Evolutionary conservation across 1,140 invertebrate genomes (phyloP), one percentile per base, ranked within the genome.

Genomic region (Tribolium madens): DNA sequence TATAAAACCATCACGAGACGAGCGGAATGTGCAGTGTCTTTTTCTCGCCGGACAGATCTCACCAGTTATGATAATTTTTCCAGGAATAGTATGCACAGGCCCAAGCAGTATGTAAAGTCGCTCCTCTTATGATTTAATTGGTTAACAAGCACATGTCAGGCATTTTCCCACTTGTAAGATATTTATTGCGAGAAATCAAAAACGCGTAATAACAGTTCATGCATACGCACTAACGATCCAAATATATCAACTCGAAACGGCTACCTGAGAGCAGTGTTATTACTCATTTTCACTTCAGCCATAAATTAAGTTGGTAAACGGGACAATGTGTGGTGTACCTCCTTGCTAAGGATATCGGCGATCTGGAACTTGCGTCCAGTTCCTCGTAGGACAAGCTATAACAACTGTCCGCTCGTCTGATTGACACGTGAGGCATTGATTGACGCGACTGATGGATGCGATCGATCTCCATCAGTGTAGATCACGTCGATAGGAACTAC

Each of bases 401-500:
- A 83, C 84, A 82, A 83, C 82, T 85, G 84, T 84, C 81, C 80
- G 48, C 21, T 26, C 21, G 17, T 69, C 79, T 84, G 84, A 84
- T 84, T 83, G 84, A 84, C 83, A 83, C 80, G 83, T 81, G 80
- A 83, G 80, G 78, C 80, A 80, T 78, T 83, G 81, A 84, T 83
- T 84, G 83, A 84, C 83, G 76, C 68, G 60, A 46, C 72, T 83
- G 84, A 84, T 85, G 81, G 83, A 84, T 85, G 84, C 81, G 83
- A 84, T 84, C 79, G 84, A 84, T 85, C 79, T 80, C 80, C 81
- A 85, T 85, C 84, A 83, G 82, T 85, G 81, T 84, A 84, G 84
- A 85, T 84, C 84, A 85, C 83, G 76, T 78, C 74, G 78, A 81
- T 79, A 79, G 72, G 42, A 75, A 73, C 33, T 76, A 15, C 75